A percentile compares a stretch with the other conserved stretches of the same genome.
phyloP scores from a whole-genome alignment of 2,888 invertebrate genomes.

The Ganaspis brasiliensis region DNA sequence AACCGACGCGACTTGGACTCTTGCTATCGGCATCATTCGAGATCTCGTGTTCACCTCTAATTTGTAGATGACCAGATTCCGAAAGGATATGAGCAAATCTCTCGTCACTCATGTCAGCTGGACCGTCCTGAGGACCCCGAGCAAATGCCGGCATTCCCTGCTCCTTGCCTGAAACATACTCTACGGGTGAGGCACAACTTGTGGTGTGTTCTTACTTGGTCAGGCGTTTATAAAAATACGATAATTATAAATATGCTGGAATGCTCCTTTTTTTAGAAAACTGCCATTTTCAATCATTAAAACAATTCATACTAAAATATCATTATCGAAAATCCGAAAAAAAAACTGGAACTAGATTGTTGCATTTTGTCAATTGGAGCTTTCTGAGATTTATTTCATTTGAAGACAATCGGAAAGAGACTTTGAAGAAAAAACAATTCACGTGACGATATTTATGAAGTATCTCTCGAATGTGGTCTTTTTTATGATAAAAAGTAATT shows the following conservation, averaged over 20 bases:
- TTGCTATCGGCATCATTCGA: slow-evolving; percentile 88
- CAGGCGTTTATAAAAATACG: slow-evolving; percentile 23
- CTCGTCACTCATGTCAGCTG: slow-evolving; percentile 92
- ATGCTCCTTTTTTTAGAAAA: slow-evolving; percentile 3
- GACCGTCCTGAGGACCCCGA: slow-evolving; percentile 84
- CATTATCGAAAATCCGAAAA: no score
- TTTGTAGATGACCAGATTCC: slow-evolving; percentile 96
- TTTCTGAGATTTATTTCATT: no score
- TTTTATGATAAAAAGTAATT: no score
- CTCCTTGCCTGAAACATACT: slow-evolving; percentile 89
- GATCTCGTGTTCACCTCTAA: slow-evolving; percentile 82
- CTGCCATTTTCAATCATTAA: neutral
- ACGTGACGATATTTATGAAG: no score
- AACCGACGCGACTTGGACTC: slow-evolving; percentile 88
- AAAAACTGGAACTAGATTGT: no score
- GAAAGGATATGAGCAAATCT: slow-evolving; percentile 95
- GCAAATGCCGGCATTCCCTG: slow-evolving; percentile 90
- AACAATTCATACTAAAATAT: no score
- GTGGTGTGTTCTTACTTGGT: slow-evolving; percentile 77
- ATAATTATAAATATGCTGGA: slow-evolving; percentile 8
- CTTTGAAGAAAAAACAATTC: no score
- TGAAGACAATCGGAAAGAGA: no score
- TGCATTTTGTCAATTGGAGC: no score
- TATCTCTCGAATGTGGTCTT: no score
- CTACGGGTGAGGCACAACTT: slow-evolving; percentile 81